These are phyloP conservation scores for Cairina moschata DNA, from an alignment of 2,113 vertebrate species.

Conservation along the genomic window DNA sequence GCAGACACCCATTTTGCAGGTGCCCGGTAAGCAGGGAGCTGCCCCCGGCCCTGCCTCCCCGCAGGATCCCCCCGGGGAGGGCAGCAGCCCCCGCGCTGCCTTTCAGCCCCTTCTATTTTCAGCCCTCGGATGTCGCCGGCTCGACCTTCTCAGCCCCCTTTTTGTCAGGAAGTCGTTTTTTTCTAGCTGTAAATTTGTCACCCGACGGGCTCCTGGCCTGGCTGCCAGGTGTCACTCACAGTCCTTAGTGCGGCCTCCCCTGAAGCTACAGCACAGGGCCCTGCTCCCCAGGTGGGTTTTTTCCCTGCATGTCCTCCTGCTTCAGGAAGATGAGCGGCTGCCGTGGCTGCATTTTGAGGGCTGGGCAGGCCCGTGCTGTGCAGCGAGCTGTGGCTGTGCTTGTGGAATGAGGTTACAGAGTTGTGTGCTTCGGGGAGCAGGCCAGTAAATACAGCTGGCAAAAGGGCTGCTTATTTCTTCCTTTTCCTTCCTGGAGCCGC, in stretches of 20 bases:
- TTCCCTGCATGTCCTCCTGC: too few species aligned
- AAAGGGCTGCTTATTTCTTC: neutral
- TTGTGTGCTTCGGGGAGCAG: neutral
- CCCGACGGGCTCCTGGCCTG: neutral
- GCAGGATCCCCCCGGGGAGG: neutral
- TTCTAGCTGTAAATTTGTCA: neutral
- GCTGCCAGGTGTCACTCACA: neutral
- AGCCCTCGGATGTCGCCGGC: accelerated
- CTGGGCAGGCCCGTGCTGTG: accelerated
- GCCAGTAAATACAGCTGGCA: neutral
- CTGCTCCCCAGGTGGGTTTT: neutral
- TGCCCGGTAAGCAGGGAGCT: neutral
- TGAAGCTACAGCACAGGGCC: neutral
- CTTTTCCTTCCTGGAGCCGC: accelerated
- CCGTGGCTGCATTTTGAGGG: neutral
- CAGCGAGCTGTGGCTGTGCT: neutral
- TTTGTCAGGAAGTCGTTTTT: neutral
- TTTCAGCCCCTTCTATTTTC: neutral
- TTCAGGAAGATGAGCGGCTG: neutral
- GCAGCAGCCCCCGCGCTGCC: neutral
- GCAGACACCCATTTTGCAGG: accelerated
- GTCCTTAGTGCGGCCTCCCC: neutral
- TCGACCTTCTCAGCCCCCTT: neutral
- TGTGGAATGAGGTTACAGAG: neutral
- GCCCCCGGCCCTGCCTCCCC: too few species aligned